A percentile compares a stretch with the other conserved stretches of the same genome.
phyloP scores from a whole-genome alignment of 35 echinoderm and acorn worm genomes.

The Eucidaris tribuloides region DNA sequence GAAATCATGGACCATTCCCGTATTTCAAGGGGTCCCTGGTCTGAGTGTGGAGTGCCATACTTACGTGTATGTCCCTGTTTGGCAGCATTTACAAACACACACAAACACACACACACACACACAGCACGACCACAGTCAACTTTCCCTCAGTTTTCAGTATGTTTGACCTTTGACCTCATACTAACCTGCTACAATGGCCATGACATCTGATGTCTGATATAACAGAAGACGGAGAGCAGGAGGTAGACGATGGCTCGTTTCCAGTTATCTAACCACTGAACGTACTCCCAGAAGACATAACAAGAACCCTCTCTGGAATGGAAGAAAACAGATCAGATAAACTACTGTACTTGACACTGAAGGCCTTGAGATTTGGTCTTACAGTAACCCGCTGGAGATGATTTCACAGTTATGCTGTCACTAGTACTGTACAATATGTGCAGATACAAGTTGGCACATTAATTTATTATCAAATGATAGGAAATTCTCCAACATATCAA shows the following conservation, averaged over 20 bases:
- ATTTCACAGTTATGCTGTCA: neutral
- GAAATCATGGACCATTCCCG: no score
- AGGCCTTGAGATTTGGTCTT: neutral
- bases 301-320: conserved; percentile 11
- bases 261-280: conserved; percentile 15
- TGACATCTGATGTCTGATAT: neutral
- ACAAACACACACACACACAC: no score
- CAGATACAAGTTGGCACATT: no score
- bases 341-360: neutral
- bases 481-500: no score
- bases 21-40: no score
- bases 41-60: no score
- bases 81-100: no score
- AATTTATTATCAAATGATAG: no score
- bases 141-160: no score
- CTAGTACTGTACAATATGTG: neutral
- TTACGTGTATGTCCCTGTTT: no score
- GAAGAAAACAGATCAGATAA: neutral
- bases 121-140: no score
- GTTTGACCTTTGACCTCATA: no score
- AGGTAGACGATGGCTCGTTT: conserved; percentile 7
- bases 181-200: conserved; percentile 13
- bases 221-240: conserved; percentile 14
- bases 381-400: neutral
- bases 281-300: conserved; percentile 20